Evolutionary conservation across 2,113 vertebrate species (phyloP).

Genomic region (Cololabis saira): DNA sequence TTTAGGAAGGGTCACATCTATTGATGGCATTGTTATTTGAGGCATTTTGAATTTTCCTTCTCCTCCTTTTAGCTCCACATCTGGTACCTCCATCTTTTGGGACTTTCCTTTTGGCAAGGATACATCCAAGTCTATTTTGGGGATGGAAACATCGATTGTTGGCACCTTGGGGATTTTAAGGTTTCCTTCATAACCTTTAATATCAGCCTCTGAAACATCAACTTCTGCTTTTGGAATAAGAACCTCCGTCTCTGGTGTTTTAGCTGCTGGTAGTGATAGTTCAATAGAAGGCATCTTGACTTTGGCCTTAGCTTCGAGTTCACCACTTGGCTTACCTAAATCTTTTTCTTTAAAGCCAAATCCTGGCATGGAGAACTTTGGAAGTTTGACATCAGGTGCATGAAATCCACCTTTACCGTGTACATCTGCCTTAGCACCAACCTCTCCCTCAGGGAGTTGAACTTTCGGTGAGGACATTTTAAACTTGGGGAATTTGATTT

Average conservation of each 20-base stretch:
- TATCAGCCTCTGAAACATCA: conserved; percentile 72
- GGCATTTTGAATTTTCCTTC: conserved; percentile 54
- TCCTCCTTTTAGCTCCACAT: conserved; percentile 46
- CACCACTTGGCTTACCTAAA: conserved; percentile 40
- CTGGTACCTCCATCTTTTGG: conserved; percentile 43
- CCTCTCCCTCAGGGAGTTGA: conserved; percentile 51
- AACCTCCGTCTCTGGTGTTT: conserved; percentile 63
- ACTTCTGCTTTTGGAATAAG: conserved; percentile 71
- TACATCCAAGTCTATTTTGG: conserved; percentile 81
- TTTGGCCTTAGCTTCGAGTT: conserved; percentile 62
- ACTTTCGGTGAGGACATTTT: conserved; percentile 70
- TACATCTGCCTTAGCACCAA: conserved; percentile 45
- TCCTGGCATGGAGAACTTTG: conserved; percentile 78
- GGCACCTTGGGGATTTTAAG: conserved; percentile 77
- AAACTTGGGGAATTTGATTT: conserved; percentile 79
- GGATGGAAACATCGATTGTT: conserved; percentile 76
- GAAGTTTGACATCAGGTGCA: conserved; percentile 73
- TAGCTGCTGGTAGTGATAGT: conserved; percentile 70
- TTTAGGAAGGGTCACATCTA: conserved; percentile 57
- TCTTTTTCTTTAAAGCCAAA: conserved; percentile 69
- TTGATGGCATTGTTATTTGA: conserved; percentile 41
- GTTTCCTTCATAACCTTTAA: conserved; percentile 76
- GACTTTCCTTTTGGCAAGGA: conserved; percentile 64
- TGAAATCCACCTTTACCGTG: conserved; percentile 60
- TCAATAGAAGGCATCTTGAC: conserved; percentile 82